Conservation (phyloP, 1,140 invertebrate species). For the Delia radicum region DNA sequence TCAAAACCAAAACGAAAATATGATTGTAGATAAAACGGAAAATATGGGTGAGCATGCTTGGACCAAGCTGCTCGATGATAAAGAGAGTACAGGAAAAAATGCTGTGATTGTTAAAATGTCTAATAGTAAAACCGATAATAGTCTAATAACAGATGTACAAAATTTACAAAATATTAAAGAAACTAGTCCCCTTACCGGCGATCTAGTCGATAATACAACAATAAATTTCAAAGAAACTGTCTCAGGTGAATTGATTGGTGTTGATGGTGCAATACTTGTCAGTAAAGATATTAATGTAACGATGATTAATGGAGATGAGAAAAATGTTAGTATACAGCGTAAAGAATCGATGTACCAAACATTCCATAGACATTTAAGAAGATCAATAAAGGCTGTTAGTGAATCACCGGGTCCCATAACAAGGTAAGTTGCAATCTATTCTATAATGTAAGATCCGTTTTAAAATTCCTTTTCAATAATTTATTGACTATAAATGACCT, state of each 20-base stretch:
- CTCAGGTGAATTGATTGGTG: no score
- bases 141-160: neutral
- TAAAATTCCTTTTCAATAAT: neutral
- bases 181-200: conserved; percentile 30
- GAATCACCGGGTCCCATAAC: conserved; percentile 52
- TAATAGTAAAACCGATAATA: conserved; percentile 15
- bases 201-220: conserved; percentile 22
- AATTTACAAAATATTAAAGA: conserved; percentile 22
- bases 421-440: conserved; percentile 42
- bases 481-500: neutral
- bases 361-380: conserved; percentile 60
- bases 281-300: neutral
- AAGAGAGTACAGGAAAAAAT: conserved; percentile 38
- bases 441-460: neutral
- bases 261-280: neutral
- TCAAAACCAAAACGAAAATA: conserved; percentile 34
- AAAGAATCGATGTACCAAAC: conserved; percentile 57
- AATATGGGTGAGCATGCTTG: conserved; percentile 42
- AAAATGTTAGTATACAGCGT: conserved; percentile 33
- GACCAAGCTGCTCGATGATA: conserved; percentile 46
- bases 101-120: conserved; percentile 42
- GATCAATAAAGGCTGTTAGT: conserved; percentile 58
- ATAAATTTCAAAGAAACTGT: no score
- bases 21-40: conserved; percentile 52
- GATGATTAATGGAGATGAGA: conserved; percentile 24